Evolutionary conservation across 1,140 invertebrate genomes (phyloP).

Genomic region (Danaus plexippus): DNA sequence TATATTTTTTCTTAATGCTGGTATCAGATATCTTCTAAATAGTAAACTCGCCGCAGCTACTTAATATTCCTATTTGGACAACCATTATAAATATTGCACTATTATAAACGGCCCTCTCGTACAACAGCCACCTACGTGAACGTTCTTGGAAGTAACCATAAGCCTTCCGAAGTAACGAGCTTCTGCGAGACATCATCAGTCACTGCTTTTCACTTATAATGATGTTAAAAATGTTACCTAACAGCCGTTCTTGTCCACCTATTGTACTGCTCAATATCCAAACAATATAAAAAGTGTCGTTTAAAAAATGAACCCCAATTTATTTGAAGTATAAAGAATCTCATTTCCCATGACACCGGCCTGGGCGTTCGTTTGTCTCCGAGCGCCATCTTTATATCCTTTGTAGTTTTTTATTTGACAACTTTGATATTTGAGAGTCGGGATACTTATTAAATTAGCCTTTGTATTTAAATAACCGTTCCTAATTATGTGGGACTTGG

Average conservation of each 20-base stretch:
- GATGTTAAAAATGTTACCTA: constrained; percentile 69
- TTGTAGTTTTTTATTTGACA: constrained; percentile 58
- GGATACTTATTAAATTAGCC: constrained; percentile 70
- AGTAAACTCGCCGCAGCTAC: neutral
- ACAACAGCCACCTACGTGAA: constrained; percentile 27
- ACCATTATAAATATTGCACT: constrained; percentile 27
- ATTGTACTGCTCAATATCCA: constrained; percentile 61
- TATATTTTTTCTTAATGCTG: no score
- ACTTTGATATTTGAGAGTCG: constrained; percentile 64
- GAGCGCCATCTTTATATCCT: constrained; percentile 58
- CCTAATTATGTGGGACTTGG: constrained; percentile 44
- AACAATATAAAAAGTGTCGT: constrained; percentile 49
- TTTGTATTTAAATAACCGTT: constrained; percentile 69
- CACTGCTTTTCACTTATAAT: constrained; percentile 68
- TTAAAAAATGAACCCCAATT: constrained; percentile 69
- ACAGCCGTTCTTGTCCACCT: constrained; percentile 64
- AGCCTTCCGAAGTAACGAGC: constrained; percentile 32
- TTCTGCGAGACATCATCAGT: constrained; percentile 43
- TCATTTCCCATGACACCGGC: constrained; percentile 60
- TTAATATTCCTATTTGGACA: constrained; percentile 14
- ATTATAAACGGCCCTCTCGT: constrained; percentile 22
- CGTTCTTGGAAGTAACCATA: constrained; percentile 30
- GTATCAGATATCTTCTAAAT: no score
- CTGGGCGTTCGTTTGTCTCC: constrained; percentile 45
- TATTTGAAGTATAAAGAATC: constrained; percentile 64